These are phyloP conservation scores for Plestiodon gilberti DNA, from an alignment of 2,113 vertebrate genomes.

Conservation along the genomic window DNA sequence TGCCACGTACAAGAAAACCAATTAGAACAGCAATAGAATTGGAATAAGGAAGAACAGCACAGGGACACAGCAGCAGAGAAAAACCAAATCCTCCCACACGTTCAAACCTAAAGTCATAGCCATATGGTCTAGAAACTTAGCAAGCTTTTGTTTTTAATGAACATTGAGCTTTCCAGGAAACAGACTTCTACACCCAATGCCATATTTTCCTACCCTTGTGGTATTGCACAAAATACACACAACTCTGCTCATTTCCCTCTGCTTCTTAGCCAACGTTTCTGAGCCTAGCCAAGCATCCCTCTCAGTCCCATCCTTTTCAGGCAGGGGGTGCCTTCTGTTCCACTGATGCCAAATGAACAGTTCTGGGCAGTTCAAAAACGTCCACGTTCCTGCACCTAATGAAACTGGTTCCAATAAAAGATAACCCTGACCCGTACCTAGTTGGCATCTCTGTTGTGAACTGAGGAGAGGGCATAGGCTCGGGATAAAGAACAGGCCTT, in stretches of 20 bases:
- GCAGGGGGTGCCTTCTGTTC: neutral
- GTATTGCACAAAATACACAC: neutral
- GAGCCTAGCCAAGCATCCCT: neutral
- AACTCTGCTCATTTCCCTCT: neutral
- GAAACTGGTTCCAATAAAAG: neutral
- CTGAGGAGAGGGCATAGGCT: no score
- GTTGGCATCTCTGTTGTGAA: no score
- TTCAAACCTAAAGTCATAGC: neutral
- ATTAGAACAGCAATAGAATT: neutral
- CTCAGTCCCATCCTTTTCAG: neutral
- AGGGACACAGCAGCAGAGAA: neutral
- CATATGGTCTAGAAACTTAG: neutral
- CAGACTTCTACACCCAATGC: neutral
- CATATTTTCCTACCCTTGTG: neutral
- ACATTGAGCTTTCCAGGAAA: neutral
- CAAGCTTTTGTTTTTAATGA: neutral
- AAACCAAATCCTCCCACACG: neutral
- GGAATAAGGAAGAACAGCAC: no score
- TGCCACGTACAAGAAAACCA: no score
- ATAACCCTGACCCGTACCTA: no score
- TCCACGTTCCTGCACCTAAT: neutral
- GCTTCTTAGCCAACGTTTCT: neutral
- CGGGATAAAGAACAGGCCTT: no score
- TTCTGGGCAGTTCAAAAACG: neutral
- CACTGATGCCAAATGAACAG: neutral